Base-by-base conservation (phyloP, 2,888 invertebrate genomes). In the Ctenicera cuprea region DNA sequence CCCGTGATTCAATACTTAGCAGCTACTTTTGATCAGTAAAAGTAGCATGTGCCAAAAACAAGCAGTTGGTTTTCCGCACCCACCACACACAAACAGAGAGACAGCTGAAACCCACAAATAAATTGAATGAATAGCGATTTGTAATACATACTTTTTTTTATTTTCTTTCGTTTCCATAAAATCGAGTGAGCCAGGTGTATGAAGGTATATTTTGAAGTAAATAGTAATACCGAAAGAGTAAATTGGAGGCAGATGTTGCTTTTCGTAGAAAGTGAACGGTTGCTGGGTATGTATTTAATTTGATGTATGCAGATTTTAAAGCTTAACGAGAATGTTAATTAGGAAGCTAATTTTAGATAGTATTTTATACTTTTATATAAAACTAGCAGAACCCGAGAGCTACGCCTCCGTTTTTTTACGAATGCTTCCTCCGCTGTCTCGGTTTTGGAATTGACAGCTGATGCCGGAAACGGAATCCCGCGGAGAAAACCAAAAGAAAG, bases 121-220 rank as follows among this genome's bases (percentile, higher is more conserved):
- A 71, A 57, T 71, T 59, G 54, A 64, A 71, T 57, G 61, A 50
- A 22, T 61, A 69, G 69, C 50, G 33, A 71, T 71, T 64, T 71
- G 71, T 71, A 71, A 71, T 54, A 57, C 20, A 64, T 71, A 71
- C 57, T 71, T 65, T 71, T 70, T n/a, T 37, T 54, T 64, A 22
- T 43, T 54, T 52, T 71, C 20, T 33, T 14, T 12, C 11, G 52
- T 48, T 33, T 57, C 45, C 57, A 48, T 57, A 64, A 71, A 68
- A 68, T 68, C 22, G 33, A 37, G 16, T 57, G 48, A 26, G 26
- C 64, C 71, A 71, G 71, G 71, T 71, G 71, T 71, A 64, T 64
- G 16, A 37, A 64, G 30, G 41, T 33, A 37, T 52, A 4, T 52
- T 50, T 12, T 57, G 37, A 67, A 41, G 41, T 45, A 54, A 54